These are phyloP conservation scores for Cyanocitta stelleri DNA, from an alignment of 2,113 vertebrate genomes.

Conservation along the genomic window DNA sequence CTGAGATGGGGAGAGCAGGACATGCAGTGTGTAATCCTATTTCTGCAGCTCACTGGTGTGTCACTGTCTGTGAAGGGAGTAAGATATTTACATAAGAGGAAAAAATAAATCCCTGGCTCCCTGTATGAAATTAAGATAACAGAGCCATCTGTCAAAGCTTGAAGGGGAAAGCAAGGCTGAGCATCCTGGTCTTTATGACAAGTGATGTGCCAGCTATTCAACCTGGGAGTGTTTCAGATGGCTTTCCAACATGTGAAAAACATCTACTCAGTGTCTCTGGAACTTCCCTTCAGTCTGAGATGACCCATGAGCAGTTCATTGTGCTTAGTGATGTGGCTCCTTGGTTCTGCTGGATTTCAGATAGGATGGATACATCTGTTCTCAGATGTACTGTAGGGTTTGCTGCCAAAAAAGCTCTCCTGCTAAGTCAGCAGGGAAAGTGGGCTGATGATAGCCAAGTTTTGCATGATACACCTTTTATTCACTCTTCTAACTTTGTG, in stretches of 20 bases:
- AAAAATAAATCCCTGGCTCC: slow-evolving; percentile 13
- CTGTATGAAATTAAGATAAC: not conserved
- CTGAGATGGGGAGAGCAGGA: not conserved
- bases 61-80: not conserved
- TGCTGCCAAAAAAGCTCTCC: not conserved
- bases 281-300: not conserved
- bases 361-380: not conserved
- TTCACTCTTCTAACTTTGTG: not conserved
- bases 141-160: not conserved
- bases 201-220: not conserved
- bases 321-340: not conserved
- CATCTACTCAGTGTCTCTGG: not conserved
- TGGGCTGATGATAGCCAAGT: not conserved
- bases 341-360: not conserved
- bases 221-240: not conserved
- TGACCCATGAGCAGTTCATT: not conserved
- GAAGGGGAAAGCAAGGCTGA: not conserved
- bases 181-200: not conserved
- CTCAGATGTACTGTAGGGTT: not conserved
- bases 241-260: not conserved
- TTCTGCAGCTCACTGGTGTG: slow-evolving; percentile 18
- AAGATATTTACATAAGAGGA: slow-evolving; percentile 13
- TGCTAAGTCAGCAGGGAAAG: slow-evolving; percentile 4
- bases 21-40: slow-evolving; percentile 29
- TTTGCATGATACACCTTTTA: not conserved